Base-by-base conservation (phyloP, 2,113 vertebrate species). In the Esox niger region DNA sequence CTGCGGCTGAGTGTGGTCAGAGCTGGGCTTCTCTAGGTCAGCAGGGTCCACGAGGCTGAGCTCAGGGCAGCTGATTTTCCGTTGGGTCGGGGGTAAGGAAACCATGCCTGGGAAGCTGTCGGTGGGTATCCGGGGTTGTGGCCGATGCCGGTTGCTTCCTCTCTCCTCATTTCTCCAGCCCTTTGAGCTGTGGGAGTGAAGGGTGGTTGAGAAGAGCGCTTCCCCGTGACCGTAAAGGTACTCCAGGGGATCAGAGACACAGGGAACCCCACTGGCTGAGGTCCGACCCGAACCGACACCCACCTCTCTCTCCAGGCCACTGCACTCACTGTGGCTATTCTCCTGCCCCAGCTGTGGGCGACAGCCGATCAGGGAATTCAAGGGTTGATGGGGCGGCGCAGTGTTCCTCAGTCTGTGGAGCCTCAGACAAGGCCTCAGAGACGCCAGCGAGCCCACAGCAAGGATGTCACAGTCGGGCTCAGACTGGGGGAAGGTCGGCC, bases 221-320 rank as follows among this genome's bases (percentile, higher is more conserved):
- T 82, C 74, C 79, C 81, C 58, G 30, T 29, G 49, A 1, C 86
- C 78, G 30, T 88, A 91, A 9, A 89, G 81, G 68, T 84, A 82
- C 75, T 90, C 88, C 58, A 92, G 71, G 0, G 89, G 88, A 1
- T 91, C 84, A 7, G 76, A 62, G 23, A 61, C 60, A 9, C 47
- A 2, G 29, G 32, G n/a, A 15, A 17, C 38, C 13, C 13, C 38
- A 26, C 68, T 57, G 15, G 9, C 11, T 8, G n/a, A 7, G 52
- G 56, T 35, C n/a, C 8, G 23, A 23, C 54, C 17, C 17, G 33
- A 25, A 4, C 21, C 23, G 31, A 38, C 32, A 54, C 29, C 25
- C 21, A n/a, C 9, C 23, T n/a, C 30, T 7, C 54, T 65, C 46
- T 66, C 65, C 43, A 52, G 60, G 3, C 27, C 11, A 29, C 49